Conservation (phyloP, 2,113 vertebrate species). For the Actenoides lindsayi region DNA sequence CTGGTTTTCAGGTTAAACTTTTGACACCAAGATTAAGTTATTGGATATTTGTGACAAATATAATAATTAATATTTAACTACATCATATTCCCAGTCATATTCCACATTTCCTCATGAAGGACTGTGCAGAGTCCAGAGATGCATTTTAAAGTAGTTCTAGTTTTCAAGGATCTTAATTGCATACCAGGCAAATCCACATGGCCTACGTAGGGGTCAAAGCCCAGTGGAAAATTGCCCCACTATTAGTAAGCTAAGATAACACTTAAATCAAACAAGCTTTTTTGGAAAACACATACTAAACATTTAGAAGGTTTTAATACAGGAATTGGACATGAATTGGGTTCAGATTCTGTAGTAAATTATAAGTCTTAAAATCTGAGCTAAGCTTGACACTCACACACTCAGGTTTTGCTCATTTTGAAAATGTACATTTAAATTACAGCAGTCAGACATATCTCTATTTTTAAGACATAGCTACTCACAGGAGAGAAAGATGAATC, state of each 20-base stretch:
- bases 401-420: neutral
- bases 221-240: neutral
- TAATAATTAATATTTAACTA: neutral
- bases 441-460: neutral
- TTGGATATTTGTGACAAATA: neutral
- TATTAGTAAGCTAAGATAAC: neutral
- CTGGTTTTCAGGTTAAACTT: neutral
- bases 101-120: neutral
- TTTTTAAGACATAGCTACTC: conserved; percentile 4
- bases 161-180: neutral
- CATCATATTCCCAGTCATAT: neutral
- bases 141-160: neutral
- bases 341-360: neutral
- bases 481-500: neutral
- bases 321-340: neutral
- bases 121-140: neutral
- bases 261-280: neutral
- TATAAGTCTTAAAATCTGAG: neutral
- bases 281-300: neutral
- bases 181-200: neutral
- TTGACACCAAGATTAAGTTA: neutral
- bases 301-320: neutral
- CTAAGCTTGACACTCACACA: neutral
- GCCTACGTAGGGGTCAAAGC: neutral
- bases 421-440: conserved; percentile 11